Conservation (phyloP, 2,113 vertebrate genomes). For the Gnathonemus longibarbis region DNA sequence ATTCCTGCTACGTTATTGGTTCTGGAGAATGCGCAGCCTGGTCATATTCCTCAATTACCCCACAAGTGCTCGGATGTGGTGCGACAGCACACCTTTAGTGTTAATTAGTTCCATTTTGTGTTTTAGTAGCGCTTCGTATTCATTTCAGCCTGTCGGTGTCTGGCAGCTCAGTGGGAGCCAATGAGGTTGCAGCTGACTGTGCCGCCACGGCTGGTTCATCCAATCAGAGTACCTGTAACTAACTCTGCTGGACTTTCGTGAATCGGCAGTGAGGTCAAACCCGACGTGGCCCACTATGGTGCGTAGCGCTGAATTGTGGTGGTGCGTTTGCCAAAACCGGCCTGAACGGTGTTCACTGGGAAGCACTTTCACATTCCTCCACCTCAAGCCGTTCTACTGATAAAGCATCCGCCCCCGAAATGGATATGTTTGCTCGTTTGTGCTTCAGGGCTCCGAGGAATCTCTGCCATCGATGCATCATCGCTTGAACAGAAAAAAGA, state of each 20-base stretch:
- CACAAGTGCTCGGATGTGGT: constrained; percentile 5
- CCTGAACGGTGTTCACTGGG: neutral
- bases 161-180: neutral
- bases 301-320: neutral
- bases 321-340: neutral
- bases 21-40: neutral
- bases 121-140: neutral
- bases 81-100: neutral
- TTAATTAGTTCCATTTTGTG: neutral
- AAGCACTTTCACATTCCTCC: neutral
- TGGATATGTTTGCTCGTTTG: neutral
- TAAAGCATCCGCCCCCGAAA: neutral
- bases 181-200: neutral
- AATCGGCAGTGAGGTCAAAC: neutral
- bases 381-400: neutral
- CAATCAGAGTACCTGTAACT: neutral
- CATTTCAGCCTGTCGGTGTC: neutral
- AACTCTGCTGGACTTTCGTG: neutral
- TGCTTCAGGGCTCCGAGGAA: neutral
- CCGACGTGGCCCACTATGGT: neutral
- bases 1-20: neutral
- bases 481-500: neutral
- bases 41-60: neutral
- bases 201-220: neutral
- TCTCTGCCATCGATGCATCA: neutral